Percentiles rank a stretch among this genome's conserved stretches.
Conservation (phyloP, 2,888 invertebrate genomes). For the Thecocarcelia acutangulata region DNA sequence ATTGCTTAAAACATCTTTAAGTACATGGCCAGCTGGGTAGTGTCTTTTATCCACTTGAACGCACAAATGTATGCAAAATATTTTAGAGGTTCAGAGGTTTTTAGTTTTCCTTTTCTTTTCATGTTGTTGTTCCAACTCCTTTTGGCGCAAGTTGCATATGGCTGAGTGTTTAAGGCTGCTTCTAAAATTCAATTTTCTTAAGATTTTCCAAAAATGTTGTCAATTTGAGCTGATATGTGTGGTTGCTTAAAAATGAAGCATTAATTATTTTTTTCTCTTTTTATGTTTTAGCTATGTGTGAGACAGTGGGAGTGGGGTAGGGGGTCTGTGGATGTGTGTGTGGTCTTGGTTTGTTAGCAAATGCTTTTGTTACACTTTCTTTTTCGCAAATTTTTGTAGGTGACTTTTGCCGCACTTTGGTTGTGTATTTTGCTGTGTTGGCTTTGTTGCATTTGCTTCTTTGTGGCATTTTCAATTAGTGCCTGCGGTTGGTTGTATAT, state of each 20-base stretch:
- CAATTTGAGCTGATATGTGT: constrained; percentile 64
- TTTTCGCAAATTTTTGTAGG: constrained; percentile 10
- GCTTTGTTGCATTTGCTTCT: constrained; percentile 58
- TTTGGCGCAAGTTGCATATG: not conserved
- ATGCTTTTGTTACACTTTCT: not conserved
- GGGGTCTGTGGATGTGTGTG: not conserved
- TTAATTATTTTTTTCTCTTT: not conserved
- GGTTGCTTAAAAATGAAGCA: constrained; percentile 47
- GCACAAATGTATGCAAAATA: constrained; percentile 15
- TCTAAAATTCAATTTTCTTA: constrained; percentile 62
- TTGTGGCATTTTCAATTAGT: constrained; percentile 72
- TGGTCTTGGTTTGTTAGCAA: not conserved
- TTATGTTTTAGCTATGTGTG: too few relatives aligned
- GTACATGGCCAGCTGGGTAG: too few relatives aligned
- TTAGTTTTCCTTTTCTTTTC: not conserved
- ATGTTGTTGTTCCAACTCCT: too few relatives aligned
- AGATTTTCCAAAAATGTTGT: constrained; percentile 62
- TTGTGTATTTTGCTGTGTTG: constrained; percentile 11
- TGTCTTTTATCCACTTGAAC: not conserved
- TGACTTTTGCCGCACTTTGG: constrained; percentile 49
- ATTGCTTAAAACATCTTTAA: too few relatives aligned
- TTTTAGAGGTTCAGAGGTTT: not conserved
- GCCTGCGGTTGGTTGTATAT: constrained; percentile 50
- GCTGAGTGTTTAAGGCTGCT: constrained; percentile 8
- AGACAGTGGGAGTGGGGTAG: not conserved